Evolutionary conservation across 2,113 vertebrate species (phyloP).

Genomic region (Phrynosoma blainvillii): DNA sequence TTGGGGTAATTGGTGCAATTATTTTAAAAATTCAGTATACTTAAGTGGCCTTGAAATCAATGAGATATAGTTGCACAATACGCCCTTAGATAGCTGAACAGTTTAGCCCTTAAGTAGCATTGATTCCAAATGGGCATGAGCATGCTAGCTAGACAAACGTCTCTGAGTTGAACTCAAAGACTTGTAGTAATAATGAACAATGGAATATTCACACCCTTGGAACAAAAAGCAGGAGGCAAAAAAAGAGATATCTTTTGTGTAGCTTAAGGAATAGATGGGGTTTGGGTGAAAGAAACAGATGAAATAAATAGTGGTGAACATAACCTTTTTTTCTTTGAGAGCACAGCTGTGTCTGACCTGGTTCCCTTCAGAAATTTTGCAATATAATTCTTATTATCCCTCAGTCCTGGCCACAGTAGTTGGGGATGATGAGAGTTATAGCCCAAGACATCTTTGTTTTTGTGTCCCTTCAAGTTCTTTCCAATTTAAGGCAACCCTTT

Average conservation of each 20-base stretch:
- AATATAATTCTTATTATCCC: too few relatives aligned
- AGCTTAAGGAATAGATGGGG: background rate
- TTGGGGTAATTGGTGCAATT: background rate
- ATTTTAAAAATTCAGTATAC: background rate
- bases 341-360: background rate
- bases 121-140: background rate
- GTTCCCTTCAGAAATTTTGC: background rate
- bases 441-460: background rate
- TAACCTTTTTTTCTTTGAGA: too few relatives aligned
- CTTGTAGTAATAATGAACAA: background rate
- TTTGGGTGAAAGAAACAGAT: background rate
- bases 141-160: background rate
- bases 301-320: background rate
- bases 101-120: background rate
- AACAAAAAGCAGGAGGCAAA: background rate
- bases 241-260: background rate
- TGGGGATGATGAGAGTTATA: too few relatives aligned
- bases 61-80: background rate
- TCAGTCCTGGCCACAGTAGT: background rate
- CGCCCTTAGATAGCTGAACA: background rate
- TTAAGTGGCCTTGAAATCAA: background rate
- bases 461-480: too few relatives aligned
- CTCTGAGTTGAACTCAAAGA: background rate
- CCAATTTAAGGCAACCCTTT: too few relatives aligned
- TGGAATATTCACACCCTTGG: background rate